Evolutionary conservation across 2,113 vertebrate genomes (phyloP).

Genomic region (Sisor rabdophorus): DNA sequence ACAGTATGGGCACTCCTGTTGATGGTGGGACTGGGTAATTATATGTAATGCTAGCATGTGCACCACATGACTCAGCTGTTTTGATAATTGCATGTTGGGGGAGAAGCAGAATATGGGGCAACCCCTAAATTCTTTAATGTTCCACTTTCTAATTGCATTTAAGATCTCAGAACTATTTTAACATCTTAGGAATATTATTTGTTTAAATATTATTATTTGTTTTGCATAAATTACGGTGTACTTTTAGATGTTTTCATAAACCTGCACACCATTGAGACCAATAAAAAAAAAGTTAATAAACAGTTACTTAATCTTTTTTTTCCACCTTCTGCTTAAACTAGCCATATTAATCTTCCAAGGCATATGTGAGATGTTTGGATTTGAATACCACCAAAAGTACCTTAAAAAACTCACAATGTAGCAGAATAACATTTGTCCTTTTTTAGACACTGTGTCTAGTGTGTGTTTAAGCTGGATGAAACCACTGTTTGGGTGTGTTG

Average conservation of each 20-base stretch:
- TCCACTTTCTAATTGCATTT: slow-evolving; percentile 8
- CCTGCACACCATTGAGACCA: background rate
- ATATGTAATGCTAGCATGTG: slow-evolving; percentile 32
- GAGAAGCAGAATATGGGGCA: background rate
- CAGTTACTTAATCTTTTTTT: background rate
- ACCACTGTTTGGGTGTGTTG: slow-evolving; percentile 22
- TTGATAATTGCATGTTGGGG: background rate
- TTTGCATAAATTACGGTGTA: background rate
- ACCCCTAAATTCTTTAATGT: slow-evolving; percentile 19
- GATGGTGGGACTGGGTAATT: slow-evolving; percentile 31
- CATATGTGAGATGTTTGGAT: slow-evolving; percentile 7
- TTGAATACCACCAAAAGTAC: background rate
- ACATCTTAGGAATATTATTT: background rate
- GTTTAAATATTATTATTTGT: background rate
- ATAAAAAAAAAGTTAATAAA: too few relatives aligned
- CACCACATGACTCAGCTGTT: slow-evolving; percentile 18
- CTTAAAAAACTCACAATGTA: background rate
- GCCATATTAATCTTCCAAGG: background rate
- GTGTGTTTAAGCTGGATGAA: slow-evolving; percentile 31
- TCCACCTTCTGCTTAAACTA: background rate
- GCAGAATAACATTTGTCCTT: background rate
- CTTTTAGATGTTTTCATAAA: background rate
- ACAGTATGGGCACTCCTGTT: slow-evolving; percentile 23
- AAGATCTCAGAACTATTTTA: slow-evolving; percentile 2
- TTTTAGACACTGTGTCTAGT: slow-evolving; percentile 2